Percentiles rank a stretch among this genome's conserved stretches.
Conservation (phyloP, 2,113 vertebrate genomes). For the Petroica traversi region DNA sequence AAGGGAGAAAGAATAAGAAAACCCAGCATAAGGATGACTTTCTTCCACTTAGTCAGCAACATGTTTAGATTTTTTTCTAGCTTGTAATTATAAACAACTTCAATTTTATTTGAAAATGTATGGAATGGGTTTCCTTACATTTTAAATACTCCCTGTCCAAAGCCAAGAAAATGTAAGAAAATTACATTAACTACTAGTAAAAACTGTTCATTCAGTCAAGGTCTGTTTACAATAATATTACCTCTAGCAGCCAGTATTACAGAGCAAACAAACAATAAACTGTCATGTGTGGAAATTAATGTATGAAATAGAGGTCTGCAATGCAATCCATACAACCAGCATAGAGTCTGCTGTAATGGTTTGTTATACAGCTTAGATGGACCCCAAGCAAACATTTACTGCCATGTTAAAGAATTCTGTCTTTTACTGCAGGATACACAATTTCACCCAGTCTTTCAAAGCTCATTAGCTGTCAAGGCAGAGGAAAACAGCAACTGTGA, state of each 20-base stretch:
- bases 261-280: constrained; percentile 1
- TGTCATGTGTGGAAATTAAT: constrained; percentile 33
- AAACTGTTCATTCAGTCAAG: neutral
- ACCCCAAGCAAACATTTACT: constrained; percentile 45
- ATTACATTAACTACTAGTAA: neutral
- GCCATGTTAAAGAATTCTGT: neutral
- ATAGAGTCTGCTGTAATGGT: neutral
- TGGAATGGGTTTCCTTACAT: neutral
- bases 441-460: constrained; percentile 56
- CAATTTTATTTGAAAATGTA: neutral
- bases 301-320: constrained; percentile 15
- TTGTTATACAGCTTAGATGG: neutral
- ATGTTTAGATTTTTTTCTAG: neutral
- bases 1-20: neutral
- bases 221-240: neutral
- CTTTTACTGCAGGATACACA: constrained; percentile 41
- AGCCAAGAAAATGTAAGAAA: neutral
- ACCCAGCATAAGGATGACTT: neutral
- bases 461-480: constrained; percentile 63
- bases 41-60: neutral
- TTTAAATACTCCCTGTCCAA: neutral
- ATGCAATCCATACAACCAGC: neutral
- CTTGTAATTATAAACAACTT: neutral
- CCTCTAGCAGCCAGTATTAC: neutral
- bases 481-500: constrained; percentile 72